Conservation (phyloP, 2,113 vertebrate species). For the Ahaetulla prasina region DNA sequence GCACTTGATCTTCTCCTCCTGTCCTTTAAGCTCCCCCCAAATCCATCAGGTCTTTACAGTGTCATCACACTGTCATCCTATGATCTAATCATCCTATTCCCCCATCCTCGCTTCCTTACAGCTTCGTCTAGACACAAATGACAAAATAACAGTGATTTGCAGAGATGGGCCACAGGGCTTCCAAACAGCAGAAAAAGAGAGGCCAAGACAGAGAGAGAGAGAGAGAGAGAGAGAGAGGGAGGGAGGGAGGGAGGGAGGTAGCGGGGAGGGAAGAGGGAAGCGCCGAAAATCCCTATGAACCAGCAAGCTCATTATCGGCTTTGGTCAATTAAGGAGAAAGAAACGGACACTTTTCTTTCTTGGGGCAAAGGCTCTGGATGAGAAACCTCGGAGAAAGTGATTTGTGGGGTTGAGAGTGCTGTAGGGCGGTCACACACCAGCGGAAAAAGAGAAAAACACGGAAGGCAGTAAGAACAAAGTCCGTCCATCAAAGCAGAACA, state of each 20-base stretch:
- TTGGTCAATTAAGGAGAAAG: slow-evolving; percentile 17
- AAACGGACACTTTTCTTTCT: slow-evolving; percentile 24
- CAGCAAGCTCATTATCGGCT: slow-evolving; percentile 35
- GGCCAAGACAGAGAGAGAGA: neutral
- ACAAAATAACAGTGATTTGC: slow-evolving; percentile 28
- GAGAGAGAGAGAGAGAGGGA: neutral
- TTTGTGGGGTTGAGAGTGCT: slow-evolving; percentile 46
- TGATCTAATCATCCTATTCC: slow-evolving; percentile 2
- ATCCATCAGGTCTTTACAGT: neutral
- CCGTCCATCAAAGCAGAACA: neutral
- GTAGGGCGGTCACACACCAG: slow-evolving; percentile 32
- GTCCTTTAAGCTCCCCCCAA: neutral
- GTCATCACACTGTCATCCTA: neutral
- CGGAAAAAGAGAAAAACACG: neutral
- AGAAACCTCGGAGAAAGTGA: slow-evolving; percentile 36
- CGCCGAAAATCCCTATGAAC: neutral
- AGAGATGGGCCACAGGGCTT: slow-evolving; percentile 1
- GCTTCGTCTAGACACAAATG: slow-evolving; percentile 25
- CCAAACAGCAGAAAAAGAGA: neutral
- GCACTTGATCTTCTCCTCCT: neutral
- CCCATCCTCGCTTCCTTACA: neutral
- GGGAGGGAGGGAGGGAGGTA: neutral
- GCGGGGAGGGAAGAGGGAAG: neutral
- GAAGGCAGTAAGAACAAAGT: neutral
- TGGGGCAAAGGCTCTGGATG: slow-evolving; percentile 31